Conservation (phyloP, 2,113 vertebrate genomes). For the Mesocricetus auratus region DNA sequence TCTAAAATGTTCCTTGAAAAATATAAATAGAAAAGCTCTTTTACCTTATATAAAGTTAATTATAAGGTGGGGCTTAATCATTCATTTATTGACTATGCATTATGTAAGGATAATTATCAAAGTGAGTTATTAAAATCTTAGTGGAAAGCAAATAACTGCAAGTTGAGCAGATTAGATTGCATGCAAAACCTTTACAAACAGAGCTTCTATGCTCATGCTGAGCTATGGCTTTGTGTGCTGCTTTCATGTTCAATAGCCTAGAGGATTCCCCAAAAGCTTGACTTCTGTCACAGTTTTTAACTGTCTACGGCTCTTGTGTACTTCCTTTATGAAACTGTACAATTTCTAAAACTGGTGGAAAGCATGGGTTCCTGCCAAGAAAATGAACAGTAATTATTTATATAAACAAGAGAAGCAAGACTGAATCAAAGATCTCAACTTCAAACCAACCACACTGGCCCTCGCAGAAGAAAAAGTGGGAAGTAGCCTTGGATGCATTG, state of each 20-base stretch:
- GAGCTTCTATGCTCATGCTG: background rate
- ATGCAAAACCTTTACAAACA: background rate
- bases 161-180: background rate
- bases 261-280: background rate
- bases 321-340: background rate
- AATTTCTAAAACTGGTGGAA: conserved; percentile 9
- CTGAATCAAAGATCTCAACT: background rate
- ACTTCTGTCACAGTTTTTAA: conserved; percentile 19
- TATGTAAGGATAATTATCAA: background rate
- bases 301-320: background rate
- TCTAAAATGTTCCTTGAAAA: conserved; percentile 4
- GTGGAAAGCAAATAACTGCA: background rate
- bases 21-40: background rate
- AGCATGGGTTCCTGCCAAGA: background rate
- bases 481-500: too few relatives aligned
- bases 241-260: background rate
- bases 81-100: conserved; percentile 19
- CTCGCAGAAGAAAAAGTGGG: too few relatives aligned
- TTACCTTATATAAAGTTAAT: conserved; percentile 37
- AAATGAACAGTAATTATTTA: background rate
- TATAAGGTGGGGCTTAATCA: background rate
- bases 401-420: background rate
- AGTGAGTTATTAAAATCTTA: background rate
- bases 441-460: too few relatives aligned
- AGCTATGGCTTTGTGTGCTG: background rate